Conservation (phyloP, 2,113 vertebrate species). For the Peromyscus californicus region DNA sequence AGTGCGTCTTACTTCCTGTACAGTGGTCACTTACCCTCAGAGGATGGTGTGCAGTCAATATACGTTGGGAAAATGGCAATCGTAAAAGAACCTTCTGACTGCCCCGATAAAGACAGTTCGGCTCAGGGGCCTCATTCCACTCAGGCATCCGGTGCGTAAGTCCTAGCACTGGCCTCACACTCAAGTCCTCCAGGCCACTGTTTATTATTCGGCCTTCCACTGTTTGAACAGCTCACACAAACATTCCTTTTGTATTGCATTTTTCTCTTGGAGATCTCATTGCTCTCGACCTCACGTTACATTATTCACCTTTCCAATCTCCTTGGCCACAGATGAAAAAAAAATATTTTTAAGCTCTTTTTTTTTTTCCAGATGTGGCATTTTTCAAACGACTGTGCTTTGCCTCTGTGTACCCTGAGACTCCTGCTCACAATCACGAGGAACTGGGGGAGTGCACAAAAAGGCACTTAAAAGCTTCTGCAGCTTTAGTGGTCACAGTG, state of each 20-base stretch:
- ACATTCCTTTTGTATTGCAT: not conserved
- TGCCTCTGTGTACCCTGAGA: not conserved
- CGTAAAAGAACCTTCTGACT: not conserved
- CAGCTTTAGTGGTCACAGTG: not conserved
- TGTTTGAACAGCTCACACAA: not conserved
- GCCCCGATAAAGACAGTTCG: not conserved
- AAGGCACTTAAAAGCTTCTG: not conserved
- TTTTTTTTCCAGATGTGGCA: not conserved
- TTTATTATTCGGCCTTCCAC: fast-evolving
- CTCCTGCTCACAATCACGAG: not conserved
- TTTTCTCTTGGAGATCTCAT: conserved; percentile 17
- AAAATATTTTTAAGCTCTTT: not conserved
- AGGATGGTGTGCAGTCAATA: not conserved
- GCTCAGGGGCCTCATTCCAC: not conserved
- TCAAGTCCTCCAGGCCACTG: not conserved
- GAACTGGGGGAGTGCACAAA: not conserved
- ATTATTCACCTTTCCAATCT: not conserved
- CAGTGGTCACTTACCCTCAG: not conserved
- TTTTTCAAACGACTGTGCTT: not conserved
- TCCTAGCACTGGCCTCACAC: not conserved
- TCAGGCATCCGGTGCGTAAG: not conserved
- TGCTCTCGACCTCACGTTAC: not conserved
- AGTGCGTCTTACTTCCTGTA: not conserved
- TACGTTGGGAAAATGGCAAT: not conserved
- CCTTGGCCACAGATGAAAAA: not conserved